Evolutionary conservation across 2,888 invertebrate species (phyloP).

Genomic region (Andrena fulva): DNA sequence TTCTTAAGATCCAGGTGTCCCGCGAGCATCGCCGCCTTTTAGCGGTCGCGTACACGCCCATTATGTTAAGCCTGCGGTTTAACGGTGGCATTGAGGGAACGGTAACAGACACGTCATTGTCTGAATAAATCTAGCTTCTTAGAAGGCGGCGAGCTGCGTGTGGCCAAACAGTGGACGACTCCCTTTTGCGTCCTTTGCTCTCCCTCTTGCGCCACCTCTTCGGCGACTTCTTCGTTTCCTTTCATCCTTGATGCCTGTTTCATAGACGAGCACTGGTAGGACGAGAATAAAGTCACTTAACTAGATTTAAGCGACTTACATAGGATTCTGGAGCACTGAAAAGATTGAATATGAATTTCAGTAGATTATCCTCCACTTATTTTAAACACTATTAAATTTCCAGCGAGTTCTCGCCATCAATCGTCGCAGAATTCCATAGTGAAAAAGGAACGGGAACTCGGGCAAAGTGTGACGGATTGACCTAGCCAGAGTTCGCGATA

Average conservation of each 20-base stretch:
- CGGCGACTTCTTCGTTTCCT: neutral
- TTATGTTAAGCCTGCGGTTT: slow-evolving; percentile 9
- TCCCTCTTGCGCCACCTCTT: no score
- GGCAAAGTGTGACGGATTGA: neutral
- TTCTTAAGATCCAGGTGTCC: slow-evolving; percentile 13
- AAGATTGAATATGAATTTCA: no score
- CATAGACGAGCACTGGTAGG: neutral
- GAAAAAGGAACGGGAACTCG: neutral
- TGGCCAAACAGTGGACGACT: no score
- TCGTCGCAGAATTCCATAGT: neutral
- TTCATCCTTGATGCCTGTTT: neutral
- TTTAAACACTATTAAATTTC: no score
- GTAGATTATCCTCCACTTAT: no score
- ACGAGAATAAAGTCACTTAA: no score
- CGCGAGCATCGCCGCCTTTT: slow-evolving; percentile 37
- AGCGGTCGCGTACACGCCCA: slow-evolving; percentile 22
- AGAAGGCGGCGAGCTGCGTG: neutral
- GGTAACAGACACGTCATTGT: slow-evolving; percentile 67
- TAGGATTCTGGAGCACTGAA: no score
- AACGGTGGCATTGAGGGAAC: slow-evolving; percentile 64
- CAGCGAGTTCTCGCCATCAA: neutral
- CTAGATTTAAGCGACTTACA: no score
- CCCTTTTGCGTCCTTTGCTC: neutral
- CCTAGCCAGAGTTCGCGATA: slow-evolving; percentile 8
- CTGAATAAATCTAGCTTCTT: slow-evolving; percentile 44